These are phyloP conservation scores for Deilephila porcellus DNA, from an alignment of 2,888 invertebrate species.

Conservation along the genomic window DNA sequence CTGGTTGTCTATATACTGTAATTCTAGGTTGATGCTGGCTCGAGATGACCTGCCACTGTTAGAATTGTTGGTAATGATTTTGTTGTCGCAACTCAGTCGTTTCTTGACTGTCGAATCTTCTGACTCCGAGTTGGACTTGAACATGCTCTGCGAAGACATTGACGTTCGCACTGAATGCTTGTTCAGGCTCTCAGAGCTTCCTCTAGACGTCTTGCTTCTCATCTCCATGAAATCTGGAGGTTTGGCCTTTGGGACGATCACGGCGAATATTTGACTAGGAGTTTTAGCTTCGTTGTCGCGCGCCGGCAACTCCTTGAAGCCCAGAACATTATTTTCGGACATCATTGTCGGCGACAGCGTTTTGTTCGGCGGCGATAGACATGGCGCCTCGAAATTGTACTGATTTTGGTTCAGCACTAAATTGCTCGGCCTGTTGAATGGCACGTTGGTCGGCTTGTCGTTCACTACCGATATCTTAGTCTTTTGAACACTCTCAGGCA, in stretches of 20 bases:
- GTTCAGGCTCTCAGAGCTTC: conserved; percentile 69
- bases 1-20: conserved; percentile 71
- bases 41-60: conserved; percentile 71
- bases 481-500: conserved; percentile 59
- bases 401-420: conserved; percentile 63
- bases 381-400: conserved; percentile 71
- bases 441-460: conserved; percentile 63
- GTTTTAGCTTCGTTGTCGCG: conserved; percentile 55
- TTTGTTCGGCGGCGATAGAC: conserved; percentile 78
- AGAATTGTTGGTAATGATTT: conserved; percentile 62
- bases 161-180: conserved; percentile 66
- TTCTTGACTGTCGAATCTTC: conserved; percentile 77
- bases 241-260: conserved; percentile 77
- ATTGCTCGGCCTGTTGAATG: conserved; percentile 63
- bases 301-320: conserved; percentile 72
- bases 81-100: conserved; percentile 78
- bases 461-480: conserved; percentile 64
- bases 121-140: conserved; percentile 73
- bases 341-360: conserved; percentile 79
- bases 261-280: conserved; percentile 76
- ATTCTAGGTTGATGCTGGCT: conserved; percentile 73
- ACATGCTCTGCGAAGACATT: conserved; percentile 70
- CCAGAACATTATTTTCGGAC: conserved; percentile 77
- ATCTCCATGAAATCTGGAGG: conserved; percentile 56
- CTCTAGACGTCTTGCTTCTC: conserved; percentile 55